Percentiles rank a stretch among this genome's conserved stretches.
Evolutionary conservation across 2,888 invertebrate genomes (phyloP).

Genomic region (Sinhomidia bicolor): DNA sequence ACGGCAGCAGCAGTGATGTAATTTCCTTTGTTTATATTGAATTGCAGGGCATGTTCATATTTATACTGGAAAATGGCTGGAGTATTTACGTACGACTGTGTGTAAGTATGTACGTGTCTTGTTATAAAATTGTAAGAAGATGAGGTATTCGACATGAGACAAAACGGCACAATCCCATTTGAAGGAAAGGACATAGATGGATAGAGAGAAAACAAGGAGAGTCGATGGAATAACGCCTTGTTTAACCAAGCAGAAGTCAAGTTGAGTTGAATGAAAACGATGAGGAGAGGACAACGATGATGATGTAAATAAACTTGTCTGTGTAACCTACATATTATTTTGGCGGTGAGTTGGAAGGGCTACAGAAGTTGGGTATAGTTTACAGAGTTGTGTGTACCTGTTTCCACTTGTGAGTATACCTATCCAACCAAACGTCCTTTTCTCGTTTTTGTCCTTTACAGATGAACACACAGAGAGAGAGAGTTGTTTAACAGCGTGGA

Average conservation of each 20-base stretch:
- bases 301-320: slow-evolving; percentile 43
- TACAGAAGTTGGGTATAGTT: not conserved
- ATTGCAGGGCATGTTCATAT: not conserved
- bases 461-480: not conserved
- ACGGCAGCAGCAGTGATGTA: not conserved
- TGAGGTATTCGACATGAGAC: no score
- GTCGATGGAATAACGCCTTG: not conserved
- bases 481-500: slow-evolving; percentile 2
- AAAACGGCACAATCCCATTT: not conserved
- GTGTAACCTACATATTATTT: not conserved
- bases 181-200: not conserved
- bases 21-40: not conserved
- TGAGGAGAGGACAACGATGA: slow-evolving; percentile 1
- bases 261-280: slow-evolving; percentile 14
- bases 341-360: not conserved
- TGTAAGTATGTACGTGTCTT: no score
- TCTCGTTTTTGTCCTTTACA: not conserved
- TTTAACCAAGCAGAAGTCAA: slow-evolving; percentile 34
- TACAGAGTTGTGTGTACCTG: not conserved
- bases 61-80: not conserved
- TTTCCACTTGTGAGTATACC: not conserved
- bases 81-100: not conserved
- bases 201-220: not conserved
- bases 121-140: no score
- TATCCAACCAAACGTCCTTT: no score